These are phyloP conservation scores for Catharus minimus DNA, from an alignment of 2,113 vertebrate genomes.

Conservation along the genomic window DNA sequence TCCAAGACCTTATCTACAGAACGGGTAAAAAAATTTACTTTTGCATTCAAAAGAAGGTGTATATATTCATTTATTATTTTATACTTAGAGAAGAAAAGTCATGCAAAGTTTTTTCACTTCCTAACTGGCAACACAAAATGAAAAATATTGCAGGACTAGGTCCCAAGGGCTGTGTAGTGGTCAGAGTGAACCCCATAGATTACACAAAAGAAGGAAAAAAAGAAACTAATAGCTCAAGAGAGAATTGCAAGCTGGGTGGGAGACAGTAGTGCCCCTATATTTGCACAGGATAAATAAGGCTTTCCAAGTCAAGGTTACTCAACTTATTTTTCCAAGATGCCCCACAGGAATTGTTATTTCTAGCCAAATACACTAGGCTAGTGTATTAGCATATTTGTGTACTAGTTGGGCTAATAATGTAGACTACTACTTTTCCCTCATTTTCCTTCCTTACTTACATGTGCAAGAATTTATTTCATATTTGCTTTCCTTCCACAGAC, in stretches of 20 bases:
- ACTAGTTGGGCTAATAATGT: neutral
- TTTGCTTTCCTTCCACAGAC: fast-evolving
- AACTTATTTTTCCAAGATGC: neutral
- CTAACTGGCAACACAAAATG: neutral
- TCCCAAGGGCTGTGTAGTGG: neutral
- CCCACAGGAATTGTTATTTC: neutral
- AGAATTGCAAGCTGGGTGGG: neutral
- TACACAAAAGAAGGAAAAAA: neutral
- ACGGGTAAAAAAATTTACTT: neutral
- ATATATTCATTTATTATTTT: neutral
- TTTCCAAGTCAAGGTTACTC: neutral
- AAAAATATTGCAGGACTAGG: neutral
- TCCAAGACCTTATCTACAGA: neutral
- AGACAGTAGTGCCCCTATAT: fast-evolving
- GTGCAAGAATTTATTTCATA: neutral
- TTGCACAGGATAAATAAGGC: neutral
- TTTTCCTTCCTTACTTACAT: neutral
- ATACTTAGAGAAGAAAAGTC: neutral
- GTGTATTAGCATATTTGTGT: neutral
- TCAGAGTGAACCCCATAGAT: neutral
- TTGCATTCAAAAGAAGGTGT: neutral
- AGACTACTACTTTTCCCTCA: neutral
- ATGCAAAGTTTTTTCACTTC: neutral
- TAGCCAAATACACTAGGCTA: neutral
- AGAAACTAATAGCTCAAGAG: neutral